phyloP scores from a whole-genome alignment of 2,113 vertebrate species.

The Chlamydotis undulata region DNA sequence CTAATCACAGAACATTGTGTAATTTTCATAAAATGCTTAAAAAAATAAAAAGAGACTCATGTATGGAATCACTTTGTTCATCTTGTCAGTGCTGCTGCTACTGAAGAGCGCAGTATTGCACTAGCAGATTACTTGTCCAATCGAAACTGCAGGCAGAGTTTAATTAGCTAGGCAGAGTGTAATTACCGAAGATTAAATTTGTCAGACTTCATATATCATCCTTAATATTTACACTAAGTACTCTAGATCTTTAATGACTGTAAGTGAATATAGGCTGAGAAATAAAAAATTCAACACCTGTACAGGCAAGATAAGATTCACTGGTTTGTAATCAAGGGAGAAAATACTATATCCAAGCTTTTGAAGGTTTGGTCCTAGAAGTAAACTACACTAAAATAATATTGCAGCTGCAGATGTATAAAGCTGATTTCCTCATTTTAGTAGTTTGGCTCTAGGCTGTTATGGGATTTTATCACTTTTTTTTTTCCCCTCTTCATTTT shows the following conservation, averaged over 20 bases:
- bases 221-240: constrained; percentile 28
- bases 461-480: not conserved
- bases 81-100: not conserved
- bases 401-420: not conserved
- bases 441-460: not conserved
- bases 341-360: not conserved
- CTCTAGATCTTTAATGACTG: not conserved
- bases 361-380: not conserved
- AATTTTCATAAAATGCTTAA: not conserved
- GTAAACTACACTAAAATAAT: not conserved
- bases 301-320: not conserved
- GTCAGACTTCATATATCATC: constrained; percentile 10
- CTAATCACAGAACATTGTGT: not conserved
- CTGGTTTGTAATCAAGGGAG: not conserved
- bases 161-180: not conserved
- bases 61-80: not conserved
- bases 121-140: not conserved
- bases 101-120: not conserved
- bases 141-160: not conserved
- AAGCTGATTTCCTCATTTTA: not conserved
- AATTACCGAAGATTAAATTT: constrained; percentile 39
- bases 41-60: not conserved
- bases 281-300: not conserved
- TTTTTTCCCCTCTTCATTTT: not conserved
- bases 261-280: not conserved